Evolutionary conservation across 2,797 vertebrate genomes (phyloP).

Genomic region (Coluber constrictor): DNA sequence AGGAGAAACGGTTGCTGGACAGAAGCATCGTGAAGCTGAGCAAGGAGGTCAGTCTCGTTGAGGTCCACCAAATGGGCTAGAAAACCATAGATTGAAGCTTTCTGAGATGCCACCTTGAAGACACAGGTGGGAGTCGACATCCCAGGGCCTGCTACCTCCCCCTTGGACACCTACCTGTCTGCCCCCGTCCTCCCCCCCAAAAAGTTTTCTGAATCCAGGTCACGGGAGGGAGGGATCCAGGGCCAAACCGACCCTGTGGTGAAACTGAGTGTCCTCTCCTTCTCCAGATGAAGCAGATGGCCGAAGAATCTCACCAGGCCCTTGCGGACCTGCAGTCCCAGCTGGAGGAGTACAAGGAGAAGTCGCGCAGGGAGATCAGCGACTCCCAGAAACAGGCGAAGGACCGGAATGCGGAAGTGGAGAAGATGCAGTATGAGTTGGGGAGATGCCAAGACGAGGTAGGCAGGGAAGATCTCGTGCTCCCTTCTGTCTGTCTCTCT

Average conservation of each 20-base stretch:
- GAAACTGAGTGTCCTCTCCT: neutral
- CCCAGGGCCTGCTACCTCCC: neutral
- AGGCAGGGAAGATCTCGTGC: rapidly evolving
- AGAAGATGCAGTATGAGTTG: slow-evolving; percentile 73
- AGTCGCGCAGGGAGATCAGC: slow-evolving; percentile 81
- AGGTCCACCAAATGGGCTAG: neutral
- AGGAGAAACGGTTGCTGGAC: slow-evolving; percentile 88
- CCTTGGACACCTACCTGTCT: neutral
- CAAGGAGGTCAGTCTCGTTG: slow-evolving; percentile 78
- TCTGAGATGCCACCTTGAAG: neutral
- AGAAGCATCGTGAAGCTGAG: slow-evolving; percentile 84
- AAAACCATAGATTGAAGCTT: neutral
- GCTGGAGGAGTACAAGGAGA: slow-evolving; percentile 89
- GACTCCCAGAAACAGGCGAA: slow-evolving; percentile 85
- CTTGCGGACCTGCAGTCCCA: slow-evolving; percentile 75
- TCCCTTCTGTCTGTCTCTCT: neutral
- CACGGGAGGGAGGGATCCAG: no score
- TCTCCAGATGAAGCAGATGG: slow-evolving; percentile 82
- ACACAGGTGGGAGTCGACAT: neutral
- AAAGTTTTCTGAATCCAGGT: no score
- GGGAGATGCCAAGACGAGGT: slow-evolving; percentile 89
- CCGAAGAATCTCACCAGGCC: slow-evolving; percentile 80
- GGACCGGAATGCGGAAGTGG: slow-evolving; percentile 79
- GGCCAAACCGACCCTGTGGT: no score
- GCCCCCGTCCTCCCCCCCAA: neutral